Base-by-base conservation (phyloP, 1,140 invertebrate species). In the Lepidurus apus region DNA sequence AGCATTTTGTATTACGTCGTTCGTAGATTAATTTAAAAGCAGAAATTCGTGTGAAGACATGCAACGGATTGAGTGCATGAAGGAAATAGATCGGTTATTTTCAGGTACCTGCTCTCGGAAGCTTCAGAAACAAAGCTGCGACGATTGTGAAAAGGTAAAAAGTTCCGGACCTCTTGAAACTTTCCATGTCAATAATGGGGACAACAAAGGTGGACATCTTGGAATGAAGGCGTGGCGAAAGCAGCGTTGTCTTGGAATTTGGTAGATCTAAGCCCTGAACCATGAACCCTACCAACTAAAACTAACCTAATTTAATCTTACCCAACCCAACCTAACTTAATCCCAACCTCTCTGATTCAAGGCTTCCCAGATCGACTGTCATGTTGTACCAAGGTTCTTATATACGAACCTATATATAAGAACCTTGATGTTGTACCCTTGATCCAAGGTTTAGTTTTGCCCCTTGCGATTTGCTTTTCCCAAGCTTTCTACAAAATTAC, bases 171-270 rank as follows among this genome's bases (percentile, higher is more conserved):
- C 53, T 65, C 21, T 21, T 65, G 17, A 21, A 9, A 7, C 6
- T 9, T 7, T 65, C 53, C 53, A 65, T 65, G 6, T 65, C 53
- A 65, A 65, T 65, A 65, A 65, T 65, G 8, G 2, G 53, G 21
- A 65, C 53, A 65, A 65, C 53, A 65, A 65, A 65, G 0, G 53
- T 7, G 53, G 53, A 65, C 53, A 65, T 17, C 53, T 65, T 65
- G 9, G 53, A 65, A 65, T 65, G 53, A 65, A 65, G 53, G 53
- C 53, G 53, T 65, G 53, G 53, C 53, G 53, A n/a, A 34, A 34
- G 34, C 53, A 17, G 17, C 13, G 17, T 21, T 13, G 0, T 17
- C 53, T 65, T 65, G 53, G 4, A 34, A 34, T 34, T 34, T 34
- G 34, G 34, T 34, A 34, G 34, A 3, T 34, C 34, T 34, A 34